phyloP scores from a whole-genome alignment of 2,113 vertebrate species.

The Zonotrichia leucophrys region DNA sequence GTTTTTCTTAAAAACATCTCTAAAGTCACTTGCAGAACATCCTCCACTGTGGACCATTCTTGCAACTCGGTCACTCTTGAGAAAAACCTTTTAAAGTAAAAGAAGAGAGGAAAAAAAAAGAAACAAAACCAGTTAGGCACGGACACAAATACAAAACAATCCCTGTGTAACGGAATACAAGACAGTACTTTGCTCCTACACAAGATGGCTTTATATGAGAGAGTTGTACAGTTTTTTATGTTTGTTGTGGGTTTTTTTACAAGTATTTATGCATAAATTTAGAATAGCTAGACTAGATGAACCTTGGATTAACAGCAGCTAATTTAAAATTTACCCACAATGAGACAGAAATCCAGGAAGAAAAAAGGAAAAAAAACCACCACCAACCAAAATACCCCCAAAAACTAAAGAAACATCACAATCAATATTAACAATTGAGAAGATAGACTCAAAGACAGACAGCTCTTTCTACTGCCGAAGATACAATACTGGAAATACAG shows the following conservation, averaged over 20 bases:
- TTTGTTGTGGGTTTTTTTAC: background rate
- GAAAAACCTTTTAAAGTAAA: slow-evolving; percentile 83
- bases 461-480: background rate
- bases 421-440: background rate
- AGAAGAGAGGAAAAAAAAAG: background rate
- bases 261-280: background rate
- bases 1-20: slow-evolving; percentile 97
- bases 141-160: background rate
- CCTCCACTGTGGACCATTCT: slow-evolving; percentile 95
- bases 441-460: background rate
- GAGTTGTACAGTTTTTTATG: background rate
- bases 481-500: background rate
- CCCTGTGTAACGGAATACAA: background rate
- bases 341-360: background rate
- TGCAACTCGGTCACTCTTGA: slow-evolving; percentile 93
- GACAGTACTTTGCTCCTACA: background rate
- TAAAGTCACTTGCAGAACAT: slow-evolving; percentile 93
- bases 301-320: background rate
- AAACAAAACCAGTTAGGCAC: background rate
- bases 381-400: fast-evolving
- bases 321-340: background rate
- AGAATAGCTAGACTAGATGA: background rate
- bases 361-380: background rate
- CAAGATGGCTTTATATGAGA: background rate
- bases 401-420: background rate